Evolutionary conservation across 2,113 vertebrate species (phyloP).

Genomic region (Myrmecophaga tridactyla): DNA sequence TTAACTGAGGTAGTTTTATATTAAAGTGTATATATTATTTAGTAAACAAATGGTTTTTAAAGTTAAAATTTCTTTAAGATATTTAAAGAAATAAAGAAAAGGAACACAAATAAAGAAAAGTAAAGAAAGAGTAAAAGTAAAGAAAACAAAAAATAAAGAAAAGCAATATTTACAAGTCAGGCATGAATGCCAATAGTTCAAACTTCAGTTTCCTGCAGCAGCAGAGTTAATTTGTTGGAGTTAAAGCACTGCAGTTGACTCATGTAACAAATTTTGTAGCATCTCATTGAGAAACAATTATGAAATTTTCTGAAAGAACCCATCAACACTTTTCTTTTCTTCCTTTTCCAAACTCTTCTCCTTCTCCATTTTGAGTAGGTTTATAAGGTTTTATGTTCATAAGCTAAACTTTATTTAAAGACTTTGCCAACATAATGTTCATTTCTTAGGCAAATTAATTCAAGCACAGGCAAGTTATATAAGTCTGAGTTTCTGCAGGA

Average conservation of each 20-base stretch:
- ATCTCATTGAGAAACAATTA: slow-evolving; percentile 7
- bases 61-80: not conserved
- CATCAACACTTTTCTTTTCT: slow-evolving; percentile 21
- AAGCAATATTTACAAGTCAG: not conserved
- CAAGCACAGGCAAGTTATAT: slow-evolving; percentile 45
- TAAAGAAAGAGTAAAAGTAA: no score
- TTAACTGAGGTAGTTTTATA: not conserved
- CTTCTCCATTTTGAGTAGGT: slow-evolving; percentile 25
- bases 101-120: no score
- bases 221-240: not conserved
- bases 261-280: slow-evolving; percentile 27
- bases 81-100: no score
- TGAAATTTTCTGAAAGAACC: slow-evolving; percentile 31
- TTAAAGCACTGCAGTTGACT: not conserved
- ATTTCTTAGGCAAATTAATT: slow-evolving; percentile 27
- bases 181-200: not conserved
- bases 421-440: slow-evolving; percentile 46
- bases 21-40: not conserved
- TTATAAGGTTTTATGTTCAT: slow-evolving; percentile 44
- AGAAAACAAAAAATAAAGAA: no score
- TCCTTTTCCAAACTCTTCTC: slow-evolving; percentile 43
- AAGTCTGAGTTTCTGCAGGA: slow-evolving; percentile 1
- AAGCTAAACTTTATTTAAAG: slow-evolving; percentile 28
- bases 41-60: slow-evolving; percentile 19
- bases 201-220: not conserved